Evolutionary conservation across 2,113 vertebrate genomes (phyloP), one percentile per base, ranked within the genome.

Genomic region (Nansenia antarctica): DNA sequence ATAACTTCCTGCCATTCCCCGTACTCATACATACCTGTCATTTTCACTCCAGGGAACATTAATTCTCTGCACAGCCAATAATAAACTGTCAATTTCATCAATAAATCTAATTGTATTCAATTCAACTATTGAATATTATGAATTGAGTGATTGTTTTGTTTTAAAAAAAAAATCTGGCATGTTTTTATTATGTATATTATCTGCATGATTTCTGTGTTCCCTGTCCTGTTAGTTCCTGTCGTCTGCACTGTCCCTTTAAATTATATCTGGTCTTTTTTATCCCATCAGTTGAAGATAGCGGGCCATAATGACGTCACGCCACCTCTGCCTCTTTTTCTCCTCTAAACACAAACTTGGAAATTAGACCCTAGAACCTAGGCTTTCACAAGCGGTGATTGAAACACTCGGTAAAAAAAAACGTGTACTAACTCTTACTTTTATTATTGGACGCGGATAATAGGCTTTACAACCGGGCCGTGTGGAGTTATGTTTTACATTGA

Each of bases 231-330:
- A n/a, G n/a, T n/a, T n/a, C n/a, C n/a, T n/a, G n/a, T n/a, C n/a
- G 11, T 3, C 4, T 32, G 39, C 32, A 39, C 86, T 86, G 87
- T 85, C 74, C 42, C 88, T 90, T 91, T 91, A 90, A 90, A 14
- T 61, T 34, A 65, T 67, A 45, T 14, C 64, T 22, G 14, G 24
- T 7, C 58, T 55, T 31, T 63, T 58, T 57, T 26, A 11, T 24
- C 32, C 29, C 42, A 71, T 30, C 42, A 34, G 8, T 76, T 67
- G 31, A 53, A 42, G 66, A 83, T 81, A 85, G 80, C 76, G 69
- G 70, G 57, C 65, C 70, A 54, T 59, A 5, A 53, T 74, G 54
- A 86, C 78, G 86, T 86, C 87, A 86, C 87, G 70, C 20, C 72
- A 70, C 65, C 64, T 34, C 64, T 2, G 5, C 35, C n/a, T n/a